phyloP scores from a whole-genome alignment of 2,888 invertebrate species.

The Anthrax anthrax region DNA sequence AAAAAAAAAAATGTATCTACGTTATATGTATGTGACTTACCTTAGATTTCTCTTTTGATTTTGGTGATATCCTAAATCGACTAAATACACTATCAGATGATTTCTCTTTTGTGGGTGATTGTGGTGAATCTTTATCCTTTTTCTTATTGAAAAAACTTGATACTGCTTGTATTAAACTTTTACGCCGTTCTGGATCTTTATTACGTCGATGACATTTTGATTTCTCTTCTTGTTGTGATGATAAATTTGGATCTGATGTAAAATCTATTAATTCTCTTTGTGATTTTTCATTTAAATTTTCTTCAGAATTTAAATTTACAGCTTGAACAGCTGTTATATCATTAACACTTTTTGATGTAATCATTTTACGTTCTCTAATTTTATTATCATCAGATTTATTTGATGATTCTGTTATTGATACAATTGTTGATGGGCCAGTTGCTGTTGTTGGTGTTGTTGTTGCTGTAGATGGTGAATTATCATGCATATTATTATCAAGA shows the following conservation, averaged over 20 bases:
- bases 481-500: constrained; percentile 24
- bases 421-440: constrained; percentile 6
- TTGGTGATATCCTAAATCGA: constrained; percentile 45
- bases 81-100: constrained; percentile 34
- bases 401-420: constrained; percentile 1
- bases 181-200: constrained; percentile 57
- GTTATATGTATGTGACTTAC: constrained; percentile 28
- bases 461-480: constrained; percentile 6
- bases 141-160: constrained; percentile 64
- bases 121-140: constrained; percentile 44
- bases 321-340: constrained; percentile 25
- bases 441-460: constrained; percentile 1
- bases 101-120: constrained; percentile 15
- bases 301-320: constrained; percentile 12
- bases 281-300: constrained; percentile 14
- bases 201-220: constrained; percentile 19
- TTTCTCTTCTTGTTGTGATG: constrained; percentile 13
- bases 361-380: constrained; percentile 29
- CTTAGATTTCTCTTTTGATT: constrained; percentile 48
- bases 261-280: constrained; percentile 26
- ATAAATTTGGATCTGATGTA: constrained; percentile 44
- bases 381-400: constrained; percentile 19
- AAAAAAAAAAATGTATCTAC: not conserved
- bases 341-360: constrained; percentile 33
- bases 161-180: constrained; percentile 71